phyloP scores from a whole-genome alignment of 1,140 invertebrate genomes.

The Nasonia giraulti region DNA sequence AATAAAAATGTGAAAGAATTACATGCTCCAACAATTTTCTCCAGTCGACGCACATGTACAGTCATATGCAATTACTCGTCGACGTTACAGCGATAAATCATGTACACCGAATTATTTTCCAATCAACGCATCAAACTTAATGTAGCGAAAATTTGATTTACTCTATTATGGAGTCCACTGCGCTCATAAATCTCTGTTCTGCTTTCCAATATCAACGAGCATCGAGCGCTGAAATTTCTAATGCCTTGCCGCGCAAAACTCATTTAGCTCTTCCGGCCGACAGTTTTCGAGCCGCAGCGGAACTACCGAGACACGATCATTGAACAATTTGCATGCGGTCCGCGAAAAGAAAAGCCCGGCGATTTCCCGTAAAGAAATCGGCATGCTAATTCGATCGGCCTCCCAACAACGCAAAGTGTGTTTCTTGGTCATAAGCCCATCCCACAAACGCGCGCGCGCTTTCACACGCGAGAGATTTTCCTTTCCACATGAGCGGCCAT shows the following conservation, averaged over 20 bases:
- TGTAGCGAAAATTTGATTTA: background rate
- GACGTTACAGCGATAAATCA: too few relatives aligned
- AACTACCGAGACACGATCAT: background rate
- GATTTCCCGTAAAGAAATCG: background rate
- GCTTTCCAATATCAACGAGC: background rate
- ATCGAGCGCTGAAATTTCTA: background rate
- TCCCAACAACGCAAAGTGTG: conserved; percentile 5
- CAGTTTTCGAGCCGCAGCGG: background rate
- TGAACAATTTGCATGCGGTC: background rate
- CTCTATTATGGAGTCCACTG: background rate
- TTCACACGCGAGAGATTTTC: conserved; percentile 1
- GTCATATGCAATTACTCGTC: too few relatives aligned
- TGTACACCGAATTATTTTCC: too few relatives aligned
- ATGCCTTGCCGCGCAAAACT: background rate
- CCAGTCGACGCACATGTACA: too few relatives aligned
- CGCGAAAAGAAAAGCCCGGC: background rate
- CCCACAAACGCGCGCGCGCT: background rate
- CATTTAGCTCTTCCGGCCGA: background rate
- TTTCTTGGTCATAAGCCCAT: conserved; percentile 33
- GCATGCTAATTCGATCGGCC: background rate
- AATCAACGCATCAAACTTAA: background rate
- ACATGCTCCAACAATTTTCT: background rate
- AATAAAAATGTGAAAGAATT: conserved; percentile 22
- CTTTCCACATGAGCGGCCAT: background rate
- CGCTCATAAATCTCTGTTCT: background rate